Percentiles rank a stretch among this genome's conserved stretches.
phyloP scores from a whole-genome alignment of 1,140 invertebrate species.

The Triops cancriformis region DNA sequence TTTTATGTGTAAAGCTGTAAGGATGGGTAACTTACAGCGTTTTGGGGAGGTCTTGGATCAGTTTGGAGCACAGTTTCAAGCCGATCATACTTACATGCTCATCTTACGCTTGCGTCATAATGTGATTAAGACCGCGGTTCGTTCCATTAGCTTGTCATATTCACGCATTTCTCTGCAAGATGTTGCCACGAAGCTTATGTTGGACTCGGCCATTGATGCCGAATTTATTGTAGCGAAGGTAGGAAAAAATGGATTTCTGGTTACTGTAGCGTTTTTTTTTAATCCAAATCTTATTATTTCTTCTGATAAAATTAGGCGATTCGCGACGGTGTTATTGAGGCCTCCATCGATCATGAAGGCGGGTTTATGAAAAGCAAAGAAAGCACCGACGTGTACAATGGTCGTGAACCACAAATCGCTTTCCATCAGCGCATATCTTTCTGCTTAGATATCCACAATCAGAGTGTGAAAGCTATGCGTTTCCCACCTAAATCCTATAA shows the following conservation, averaged over 20 bases:
- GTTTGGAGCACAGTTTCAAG: constrained; percentile 72
- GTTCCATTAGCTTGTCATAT: constrained; percentile 93
- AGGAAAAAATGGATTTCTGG: constrained; percentile 27
- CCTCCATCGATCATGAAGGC: constrained; percentile 86
- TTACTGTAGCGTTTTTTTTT: constrained; percentile 25
- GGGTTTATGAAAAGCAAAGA: constrained; percentile 97
- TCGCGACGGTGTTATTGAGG: constrained; percentile 96
- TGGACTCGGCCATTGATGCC: constrained; percentile 93
- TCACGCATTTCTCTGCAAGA: constrained; percentile 90
- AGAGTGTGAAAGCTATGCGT: constrained; percentile 96
- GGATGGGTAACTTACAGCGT: constrained; percentile 83
- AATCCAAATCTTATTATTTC: not conserved
- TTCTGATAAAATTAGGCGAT: constrained; percentile 58
- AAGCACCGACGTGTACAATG: constrained; percentile 93
- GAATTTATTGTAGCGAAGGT: constrained; percentile 97
- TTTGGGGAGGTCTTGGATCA: constrained; percentile 92
- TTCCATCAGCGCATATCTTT: constrained; percentile 98
- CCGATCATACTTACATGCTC: constrained; percentile 88
- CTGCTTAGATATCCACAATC: constrained; percentile 95
- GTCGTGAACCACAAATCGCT: constrained; percentile 87
- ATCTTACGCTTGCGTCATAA: constrained; percentile 93
- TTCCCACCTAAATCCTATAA: constrained; percentile 99
- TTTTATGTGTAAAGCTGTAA: constrained; percentile 57
- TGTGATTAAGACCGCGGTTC: constrained; percentile 97
- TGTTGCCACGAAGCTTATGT: constrained; percentile 83